Evolutionary conservation across 2,113 vertebrate species (phyloP).

Genomic region (Eidolon helvum): DNA sequence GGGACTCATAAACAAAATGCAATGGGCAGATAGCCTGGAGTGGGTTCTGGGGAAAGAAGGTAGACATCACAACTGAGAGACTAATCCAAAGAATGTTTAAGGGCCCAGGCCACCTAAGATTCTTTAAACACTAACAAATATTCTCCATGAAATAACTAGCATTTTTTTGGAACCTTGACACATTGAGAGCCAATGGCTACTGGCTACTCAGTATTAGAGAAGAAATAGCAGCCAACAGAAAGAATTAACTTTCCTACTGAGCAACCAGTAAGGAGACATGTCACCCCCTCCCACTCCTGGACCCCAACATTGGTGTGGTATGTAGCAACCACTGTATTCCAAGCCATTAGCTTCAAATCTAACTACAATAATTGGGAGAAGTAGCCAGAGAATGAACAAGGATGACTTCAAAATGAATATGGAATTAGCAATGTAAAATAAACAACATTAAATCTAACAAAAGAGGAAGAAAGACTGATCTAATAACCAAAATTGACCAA

Average conservation of each 20-base stretch:
- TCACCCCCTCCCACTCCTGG: too few species aligned
- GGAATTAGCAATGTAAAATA: background rate
- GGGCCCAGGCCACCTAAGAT: fast-evolving
- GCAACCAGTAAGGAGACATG: background rate
- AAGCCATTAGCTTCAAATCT: background rate
- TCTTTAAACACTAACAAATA: background rate
- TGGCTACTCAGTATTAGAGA: background rate
- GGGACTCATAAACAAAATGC: background rate
- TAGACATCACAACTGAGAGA: background rate
- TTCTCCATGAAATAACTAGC: background rate
- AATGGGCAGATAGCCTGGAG: background rate
- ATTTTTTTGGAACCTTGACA: background rate
- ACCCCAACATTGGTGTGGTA: background rate
- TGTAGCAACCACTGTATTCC: background rate
- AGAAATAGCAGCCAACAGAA: background rate
- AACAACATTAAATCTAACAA: background rate
- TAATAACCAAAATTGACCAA: background rate
- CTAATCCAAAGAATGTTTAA: background rate
- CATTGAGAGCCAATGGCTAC: background rate
- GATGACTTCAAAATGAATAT: background rate
- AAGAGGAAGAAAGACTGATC: background rate
- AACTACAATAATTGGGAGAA: too few species aligned
- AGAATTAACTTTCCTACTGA: background rate
- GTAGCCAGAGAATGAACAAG: fast-evolving
- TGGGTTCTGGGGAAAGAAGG: background rate